These are phyloP conservation scores for Oplegnathus fasciatus DNA, from an alignment of 2,113 vertebrate species.

Conservation along the genomic window DNA sequence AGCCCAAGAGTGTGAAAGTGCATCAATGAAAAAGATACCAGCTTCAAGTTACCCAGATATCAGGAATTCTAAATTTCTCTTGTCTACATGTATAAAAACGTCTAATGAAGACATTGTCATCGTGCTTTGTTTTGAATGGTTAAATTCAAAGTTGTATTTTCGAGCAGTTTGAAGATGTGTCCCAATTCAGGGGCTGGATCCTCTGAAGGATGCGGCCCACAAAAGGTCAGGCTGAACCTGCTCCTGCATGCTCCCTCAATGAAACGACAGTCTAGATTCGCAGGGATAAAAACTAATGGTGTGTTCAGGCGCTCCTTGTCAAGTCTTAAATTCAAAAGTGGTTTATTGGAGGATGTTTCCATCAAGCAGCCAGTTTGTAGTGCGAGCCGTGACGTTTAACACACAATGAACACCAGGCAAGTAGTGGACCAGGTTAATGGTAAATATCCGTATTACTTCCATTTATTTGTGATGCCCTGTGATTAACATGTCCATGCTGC, in stretches of 20 bases:
- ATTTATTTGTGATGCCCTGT: slow-evolving; percentile 38
- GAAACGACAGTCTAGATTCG: not conserved
- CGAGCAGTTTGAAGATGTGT: slow-evolving; percentile 10
- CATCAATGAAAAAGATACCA: slow-evolving; percentile 26
- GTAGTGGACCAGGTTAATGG: not conserved
- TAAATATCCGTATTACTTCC: slow-evolving; percentile 11
- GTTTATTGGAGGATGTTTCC: not conserved
- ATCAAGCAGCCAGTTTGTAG: not conserved
- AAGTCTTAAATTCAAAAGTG: not conserved
- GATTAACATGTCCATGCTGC: slow-evolving; percentile 34
- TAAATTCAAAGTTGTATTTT: not conserved
- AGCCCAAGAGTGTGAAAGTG: not conserved
- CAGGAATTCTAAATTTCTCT: slow-evolving; percentile 16
- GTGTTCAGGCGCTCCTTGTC: slow-evolving; percentile 9
- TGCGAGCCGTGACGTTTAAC: not conserved
- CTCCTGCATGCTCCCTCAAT: not conserved
- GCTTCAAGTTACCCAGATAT: slow-evolving; percentile 35
- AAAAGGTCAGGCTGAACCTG: not conserved
- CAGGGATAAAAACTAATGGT: not conserved
- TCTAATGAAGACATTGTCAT: not conserved
- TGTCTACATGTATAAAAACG: not conserved
- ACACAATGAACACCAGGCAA: not conserved
- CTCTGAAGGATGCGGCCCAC: not conserved
- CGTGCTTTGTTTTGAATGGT: not conserved
- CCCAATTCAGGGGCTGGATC: not conserved